phyloP scores from a whole-genome alignment of 1,140 invertebrate species.

The Diabrotica undecimpunctata region DNA sequence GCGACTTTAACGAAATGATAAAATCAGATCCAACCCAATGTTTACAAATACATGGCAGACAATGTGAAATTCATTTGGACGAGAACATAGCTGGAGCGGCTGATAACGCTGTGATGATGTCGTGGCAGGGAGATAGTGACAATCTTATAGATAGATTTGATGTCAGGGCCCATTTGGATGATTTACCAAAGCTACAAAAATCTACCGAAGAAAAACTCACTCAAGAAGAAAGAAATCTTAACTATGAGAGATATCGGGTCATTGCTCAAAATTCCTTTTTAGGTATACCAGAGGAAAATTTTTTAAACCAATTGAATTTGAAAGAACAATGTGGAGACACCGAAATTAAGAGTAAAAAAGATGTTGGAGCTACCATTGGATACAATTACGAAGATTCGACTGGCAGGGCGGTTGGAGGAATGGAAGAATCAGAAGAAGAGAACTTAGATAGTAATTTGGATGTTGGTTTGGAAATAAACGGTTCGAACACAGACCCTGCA shows the following conservation, averaged over 20 bases:
- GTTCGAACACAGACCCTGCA: conserved; percentile 79
- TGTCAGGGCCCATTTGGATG: conserved; percentile 93
- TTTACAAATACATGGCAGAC: conserved; percentile 93
- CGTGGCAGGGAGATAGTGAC: conserved; percentile 92
- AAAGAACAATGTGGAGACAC: conserved; percentile 94
- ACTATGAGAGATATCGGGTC: conserved; percentile 95
- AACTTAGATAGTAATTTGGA: conserved; percentile 84
- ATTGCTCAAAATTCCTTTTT: conserved; percentile 95
- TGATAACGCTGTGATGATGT: conserved; percentile 96
- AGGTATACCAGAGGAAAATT: conserved; percentile 88
- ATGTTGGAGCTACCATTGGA: conserved; percentile 83
- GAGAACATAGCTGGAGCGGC: conserved; percentile 86
- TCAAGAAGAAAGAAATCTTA: conserved; percentile 83
- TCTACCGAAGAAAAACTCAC: conserved; percentile 60
- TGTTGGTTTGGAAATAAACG: conserved; percentile 87
- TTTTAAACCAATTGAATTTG: conserved; percentile 88
- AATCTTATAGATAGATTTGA: conserved; percentile 98
- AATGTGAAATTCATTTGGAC: conserved; percentile 93
- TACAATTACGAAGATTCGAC: conserved; percentile 83
- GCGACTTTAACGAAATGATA: conserved; percentile 99
- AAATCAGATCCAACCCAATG: conserved; percentile 98
- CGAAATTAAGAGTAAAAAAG: conserved; percentile 70
- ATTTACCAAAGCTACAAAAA: conserved; percentile 69
- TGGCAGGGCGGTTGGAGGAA: conserved; percentile 27
- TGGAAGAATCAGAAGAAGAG: conserved; percentile 69